These are phyloP conservation scores for Drosophila arizonae DNA, from an alignment of 1,140 invertebrate genomes.

Conservation along the genomic window DNA sequence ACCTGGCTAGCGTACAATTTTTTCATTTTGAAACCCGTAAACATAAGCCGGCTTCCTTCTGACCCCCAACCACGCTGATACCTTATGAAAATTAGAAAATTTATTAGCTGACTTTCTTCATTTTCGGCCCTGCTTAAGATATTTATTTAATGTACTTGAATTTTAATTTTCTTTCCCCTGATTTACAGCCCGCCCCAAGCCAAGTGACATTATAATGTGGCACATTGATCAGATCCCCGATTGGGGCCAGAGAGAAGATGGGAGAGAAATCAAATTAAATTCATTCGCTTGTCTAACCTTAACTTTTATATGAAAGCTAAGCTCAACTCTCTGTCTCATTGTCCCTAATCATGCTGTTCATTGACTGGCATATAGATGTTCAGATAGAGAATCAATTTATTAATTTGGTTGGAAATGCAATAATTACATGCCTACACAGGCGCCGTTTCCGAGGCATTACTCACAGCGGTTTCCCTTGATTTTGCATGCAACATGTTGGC, in stretches of 20 bases:
- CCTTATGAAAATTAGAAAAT: slow-evolving; percentile 74
- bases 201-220: no score
- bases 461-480: slow-evolving; percentile 24
- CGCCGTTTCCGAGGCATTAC: slow-evolving; percentile 70
- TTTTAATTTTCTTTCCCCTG: slow-evolving; percentile 66
- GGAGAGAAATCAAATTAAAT: no score
- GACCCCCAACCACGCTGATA: neutral
- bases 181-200: slow-evolving; percentile 51
- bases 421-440: slow-evolving; percentile 75
- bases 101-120: slow-evolving; percentile 65
- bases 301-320: neutral
- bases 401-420: slow-evolving; percentile 68
- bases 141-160: slow-evolving; percentile 70
- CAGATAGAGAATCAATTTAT: slow-evolving; percentile 41
- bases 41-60: slow-evolving; percentile 10
- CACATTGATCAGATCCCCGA: no score
- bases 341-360: slow-evolving; percentile 33
- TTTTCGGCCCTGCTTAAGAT: slow-evolving; percentile 36
- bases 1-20: slow-evolving; percentile 15
- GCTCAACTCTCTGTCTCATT: neutral
- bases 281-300: no score
- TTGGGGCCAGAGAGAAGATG: no score
- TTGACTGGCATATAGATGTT: slow-evolving; percentile 12
- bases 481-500: slow-evolving; percentile 71
- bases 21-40: slow-evolving; percentile 47